Evolutionary conservation across 2,113 vertebrate species (phyloP).

Genomic region (Varanus komodoensis): DNA sequence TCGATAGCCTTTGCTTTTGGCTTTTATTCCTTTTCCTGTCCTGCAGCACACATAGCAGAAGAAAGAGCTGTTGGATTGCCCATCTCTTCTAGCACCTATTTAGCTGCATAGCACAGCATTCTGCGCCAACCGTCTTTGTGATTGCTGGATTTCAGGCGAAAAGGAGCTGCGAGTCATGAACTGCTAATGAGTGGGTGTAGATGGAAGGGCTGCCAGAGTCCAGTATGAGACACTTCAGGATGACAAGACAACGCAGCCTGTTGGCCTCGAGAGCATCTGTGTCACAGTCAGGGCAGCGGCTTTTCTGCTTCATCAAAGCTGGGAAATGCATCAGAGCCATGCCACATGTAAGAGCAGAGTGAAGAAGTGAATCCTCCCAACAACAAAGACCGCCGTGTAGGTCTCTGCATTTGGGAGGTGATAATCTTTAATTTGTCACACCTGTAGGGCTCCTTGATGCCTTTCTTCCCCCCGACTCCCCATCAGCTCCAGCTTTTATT

Average conservation of each 20-base stretch:
- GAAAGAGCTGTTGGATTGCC: conserved; percentile 50
- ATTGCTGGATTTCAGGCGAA: conserved; percentile 66
- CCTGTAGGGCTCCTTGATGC: conserved; percentile 43
- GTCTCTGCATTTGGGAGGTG: background rate
- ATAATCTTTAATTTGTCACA: conserved; percentile 69
- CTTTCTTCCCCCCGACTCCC: background rate
- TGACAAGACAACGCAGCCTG: conserved; percentile 22
- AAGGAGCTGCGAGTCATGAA: conserved; percentile 49
- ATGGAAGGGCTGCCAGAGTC: conserved; percentile 43
- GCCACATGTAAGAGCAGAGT: conserved; percentile 27
- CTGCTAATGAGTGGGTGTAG: conserved; percentile 72
- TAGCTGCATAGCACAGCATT: conserved; percentile 6
- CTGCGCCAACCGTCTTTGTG: conserved; percentile 63
- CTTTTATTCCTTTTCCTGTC: conserved; percentile 5
- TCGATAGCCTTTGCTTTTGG: conserved; percentile 22
- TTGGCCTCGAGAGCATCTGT: conserved; percentile 2
- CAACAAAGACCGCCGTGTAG: conserved; percentile 4
- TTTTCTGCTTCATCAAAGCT: conserved; percentile 11
- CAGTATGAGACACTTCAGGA: background rate
- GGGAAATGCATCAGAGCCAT: background rate
- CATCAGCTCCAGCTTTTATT: conserved; percentile 13
- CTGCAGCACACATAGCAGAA: background rate
- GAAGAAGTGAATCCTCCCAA: background rate
- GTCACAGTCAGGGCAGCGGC: background rate
- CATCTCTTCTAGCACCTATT: conserved; percentile 54